A percentile compares a stretch with the other conserved stretches of the same genome.
Evolutionary conservation across 2,113 vertebrate species (phyloP).

Genomic region (Alethe castanea): DNA sequence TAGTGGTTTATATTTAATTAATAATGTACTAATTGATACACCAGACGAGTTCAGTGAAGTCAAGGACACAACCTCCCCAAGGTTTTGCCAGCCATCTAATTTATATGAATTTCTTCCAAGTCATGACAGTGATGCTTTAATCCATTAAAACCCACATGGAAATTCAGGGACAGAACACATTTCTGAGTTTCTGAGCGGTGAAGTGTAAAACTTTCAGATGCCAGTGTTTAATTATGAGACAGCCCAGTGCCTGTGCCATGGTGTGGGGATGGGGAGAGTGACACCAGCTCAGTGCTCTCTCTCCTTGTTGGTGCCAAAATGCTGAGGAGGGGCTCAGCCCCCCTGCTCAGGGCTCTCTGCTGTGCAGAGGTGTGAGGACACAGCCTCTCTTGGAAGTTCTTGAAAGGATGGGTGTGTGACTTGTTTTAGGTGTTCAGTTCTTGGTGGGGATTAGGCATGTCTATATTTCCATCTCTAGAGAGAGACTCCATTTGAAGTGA

Average conservation of each 20-base stretch:
- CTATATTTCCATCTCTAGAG: background rate
- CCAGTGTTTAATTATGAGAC: background rate
- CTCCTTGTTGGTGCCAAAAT: rapidly evolving
- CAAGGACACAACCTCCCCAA: background rate
- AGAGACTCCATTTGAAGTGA: background rate
- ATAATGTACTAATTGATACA: background rate
- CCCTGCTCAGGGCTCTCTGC: background rate
- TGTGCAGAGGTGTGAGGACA: background rate
- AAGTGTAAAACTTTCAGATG: background rate
- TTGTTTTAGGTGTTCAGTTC: background rate
- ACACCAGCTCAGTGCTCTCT: background rate
- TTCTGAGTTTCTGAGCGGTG: background rate
- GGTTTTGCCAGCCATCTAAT: background rate
- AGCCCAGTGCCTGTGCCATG: background rate
- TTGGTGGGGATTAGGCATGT: no score
- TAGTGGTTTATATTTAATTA: constrained; percentile 1
- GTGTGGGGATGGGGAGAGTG: background rate
- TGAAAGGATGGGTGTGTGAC: background rate
- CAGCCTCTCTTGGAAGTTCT: background rate
- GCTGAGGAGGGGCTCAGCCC: background rate
- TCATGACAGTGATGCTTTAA: background rate
- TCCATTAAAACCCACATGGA: background rate
- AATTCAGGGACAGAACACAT: background rate
- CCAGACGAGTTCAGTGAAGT: background rate
- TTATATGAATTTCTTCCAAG: background rate